Conservation (phyloP, 1,140 invertebrate species). For the Hermatobates lingyangjiaoensis region DNA sequence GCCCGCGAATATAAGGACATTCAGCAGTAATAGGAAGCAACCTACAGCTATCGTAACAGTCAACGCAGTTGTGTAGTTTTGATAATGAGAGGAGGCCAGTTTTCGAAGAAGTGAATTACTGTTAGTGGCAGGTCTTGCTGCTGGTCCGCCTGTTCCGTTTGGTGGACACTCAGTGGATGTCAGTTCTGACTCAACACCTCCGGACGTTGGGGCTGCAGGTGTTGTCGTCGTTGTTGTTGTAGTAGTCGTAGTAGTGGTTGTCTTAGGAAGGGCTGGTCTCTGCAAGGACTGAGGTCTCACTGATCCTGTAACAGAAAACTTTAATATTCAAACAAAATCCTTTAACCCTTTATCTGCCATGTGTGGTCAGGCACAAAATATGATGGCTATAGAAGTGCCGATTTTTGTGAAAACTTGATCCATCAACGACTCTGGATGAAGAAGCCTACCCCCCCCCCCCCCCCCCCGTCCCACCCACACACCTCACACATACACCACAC, state of each 20-base stretch:
- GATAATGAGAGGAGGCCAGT: slow-evolving; percentile 56
- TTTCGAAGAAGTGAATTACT: slow-evolving; percentile 51
- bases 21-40: slow-evolving; percentile 68
- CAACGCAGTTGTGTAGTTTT: slow-evolving; percentile 72
- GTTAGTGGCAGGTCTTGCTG: slow-evolving; percentile 21
- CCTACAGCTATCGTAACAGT: slow-evolving; percentile 87
- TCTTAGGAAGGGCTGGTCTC: slow-evolving; percentile 29
- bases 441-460: too few species aligned
- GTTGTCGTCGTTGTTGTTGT: slow-evolving; percentile 24
- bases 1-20: slow-evolving; percentile 83
- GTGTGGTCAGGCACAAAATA: too few species aligned
- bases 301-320: slow-evolving; percentile 34
- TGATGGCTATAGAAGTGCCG: too few species aligned
- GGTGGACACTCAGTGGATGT: slow-evolving; percentile 46
- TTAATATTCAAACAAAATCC: too few species aligned
- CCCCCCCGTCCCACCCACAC: too few species aligned
- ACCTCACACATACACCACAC: too few species aligned
- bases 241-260: slow-evolving; percentile 24
- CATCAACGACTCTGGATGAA: too few species aligned
- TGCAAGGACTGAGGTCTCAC: slow-evolving; percentile 47
- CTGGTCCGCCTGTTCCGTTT: slow-evolving; percentile 29
- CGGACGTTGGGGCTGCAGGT: slow-evolving; percentile 20
- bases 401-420: too few species aligned
- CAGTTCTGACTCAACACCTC: slow-evolving; percentile 17
- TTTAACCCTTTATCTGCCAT: too few species aligned